Conservation (phyloP, 2,888 invertebrate species). For the Vanessa cardui region DNA sequence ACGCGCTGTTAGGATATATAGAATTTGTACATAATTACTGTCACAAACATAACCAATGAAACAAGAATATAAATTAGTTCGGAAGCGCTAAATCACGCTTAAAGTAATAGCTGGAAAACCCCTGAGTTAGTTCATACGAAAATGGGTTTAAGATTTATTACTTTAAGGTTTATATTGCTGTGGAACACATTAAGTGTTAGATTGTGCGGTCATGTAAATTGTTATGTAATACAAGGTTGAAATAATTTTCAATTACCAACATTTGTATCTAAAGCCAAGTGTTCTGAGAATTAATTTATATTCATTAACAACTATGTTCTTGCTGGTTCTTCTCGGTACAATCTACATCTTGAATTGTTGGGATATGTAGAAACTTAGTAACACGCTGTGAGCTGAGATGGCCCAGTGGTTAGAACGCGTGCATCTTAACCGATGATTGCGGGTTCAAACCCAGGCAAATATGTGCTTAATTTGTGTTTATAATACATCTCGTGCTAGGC, state of each 20-base stretch:
- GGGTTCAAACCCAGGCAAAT: no score
- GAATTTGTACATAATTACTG: no score
- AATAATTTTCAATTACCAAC: constrained; percentile 11
- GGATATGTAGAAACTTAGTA: no score
- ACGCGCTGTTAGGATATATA: no score
- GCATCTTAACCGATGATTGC: no score
- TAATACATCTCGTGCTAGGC: no score
- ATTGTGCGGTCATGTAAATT: constrained; percentile 12
- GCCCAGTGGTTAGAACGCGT: no score
- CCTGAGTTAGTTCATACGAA: background rate
- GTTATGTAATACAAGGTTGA: constrained; percentile 20
- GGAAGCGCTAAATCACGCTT: background rate
- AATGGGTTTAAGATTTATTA: background rate
- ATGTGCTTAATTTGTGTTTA: no score
- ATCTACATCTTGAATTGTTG: no score
- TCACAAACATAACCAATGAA: background rate
- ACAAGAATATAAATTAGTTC: constrained; percentile 5
- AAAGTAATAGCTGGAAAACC: background rate
- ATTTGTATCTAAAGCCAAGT: constrained; percentile 6
- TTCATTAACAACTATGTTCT: background rate
- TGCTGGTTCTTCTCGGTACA: no score
- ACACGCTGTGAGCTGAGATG: no score
- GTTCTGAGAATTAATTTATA: background rate
- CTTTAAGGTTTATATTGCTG: background rate
- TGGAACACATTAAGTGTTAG: background rate